phyloP scores from a whole-genome alignment of 2,888 invertebrate genomes.

The Platycheirus albimanus region DNA sequence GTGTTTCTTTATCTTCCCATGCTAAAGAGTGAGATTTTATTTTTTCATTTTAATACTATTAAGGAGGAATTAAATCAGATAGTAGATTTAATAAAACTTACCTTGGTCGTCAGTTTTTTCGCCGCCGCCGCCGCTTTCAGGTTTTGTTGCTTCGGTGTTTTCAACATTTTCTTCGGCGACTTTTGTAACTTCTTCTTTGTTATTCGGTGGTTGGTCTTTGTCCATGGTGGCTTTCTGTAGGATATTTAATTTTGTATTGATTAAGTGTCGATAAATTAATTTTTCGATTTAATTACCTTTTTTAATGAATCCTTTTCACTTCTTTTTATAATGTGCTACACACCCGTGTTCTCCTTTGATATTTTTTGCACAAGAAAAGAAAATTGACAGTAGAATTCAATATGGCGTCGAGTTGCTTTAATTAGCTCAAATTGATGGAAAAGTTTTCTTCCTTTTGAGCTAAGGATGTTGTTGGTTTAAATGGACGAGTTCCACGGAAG shows the following conservation, averaged over 20 bases:
- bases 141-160: conserved; percentile 37
- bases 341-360: conserved; percentile 45
- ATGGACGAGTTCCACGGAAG: no score
- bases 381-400: conserved; percentile 54
- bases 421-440: conserved; percentile 2
- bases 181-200: conserved; percentile 49
- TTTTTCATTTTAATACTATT: no score
- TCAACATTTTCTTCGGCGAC: conserved; percentile 30
- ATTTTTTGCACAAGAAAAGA: conserved; percentile 58
- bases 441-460: conserved; percentile 5
- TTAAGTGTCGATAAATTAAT: conserved; percentile 11
- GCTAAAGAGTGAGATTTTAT: conserved; percentile 25
- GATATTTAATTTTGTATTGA: background rate
- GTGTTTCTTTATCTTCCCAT: conserved; percentile 54
- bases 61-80: no score
- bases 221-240: conserved; percentile 48
- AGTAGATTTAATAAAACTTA: conserved; percentile 17
- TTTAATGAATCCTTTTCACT: conserved; percentile 2
- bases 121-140: conserved; percentile 27
- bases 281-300: conserved; percentile 31
- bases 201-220: conserved; percentile 44
- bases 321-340: conserved; percentile 44
- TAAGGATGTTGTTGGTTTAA: background rate
- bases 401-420: conserved; percentile 35
- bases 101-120: conserved; percentile 56